Conservation (phyloP, 2,888 invertebrate species). For the Limnephilus lunatus region DNA sequence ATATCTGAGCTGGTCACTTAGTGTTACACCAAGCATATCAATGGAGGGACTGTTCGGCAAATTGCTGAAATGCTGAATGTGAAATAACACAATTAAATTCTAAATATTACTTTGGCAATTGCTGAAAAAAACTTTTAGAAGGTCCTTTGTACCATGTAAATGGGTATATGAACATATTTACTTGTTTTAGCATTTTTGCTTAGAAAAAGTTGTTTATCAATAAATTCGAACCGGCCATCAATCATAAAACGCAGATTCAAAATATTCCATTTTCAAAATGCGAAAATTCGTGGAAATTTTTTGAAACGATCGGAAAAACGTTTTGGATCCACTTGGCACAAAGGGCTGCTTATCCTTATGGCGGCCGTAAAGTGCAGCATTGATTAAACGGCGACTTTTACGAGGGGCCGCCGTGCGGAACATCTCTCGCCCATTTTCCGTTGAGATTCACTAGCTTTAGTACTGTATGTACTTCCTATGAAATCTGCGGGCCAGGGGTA, state of each 20-base stretch:
- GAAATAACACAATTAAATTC: too few species aligned
- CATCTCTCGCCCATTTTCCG: not conserved
- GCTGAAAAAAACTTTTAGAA: not conserved
- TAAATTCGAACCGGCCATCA: not conserved
- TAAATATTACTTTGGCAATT: not conserved
- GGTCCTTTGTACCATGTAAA: not conserved
- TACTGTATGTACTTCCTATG: not conserved
- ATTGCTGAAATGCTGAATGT: too few species aligned
- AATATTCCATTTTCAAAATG: not conserved
- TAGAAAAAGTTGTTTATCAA: not conserved
- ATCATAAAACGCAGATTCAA: not conserved
- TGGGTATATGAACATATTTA: too few species aligned
- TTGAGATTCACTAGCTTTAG: not conserved
- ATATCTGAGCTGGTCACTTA: too few species aligned
- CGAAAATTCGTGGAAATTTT: not conserved
- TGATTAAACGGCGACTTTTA: conserved; percentile 2
- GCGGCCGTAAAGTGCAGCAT: not conserved
- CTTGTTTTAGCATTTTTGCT: not conserved
- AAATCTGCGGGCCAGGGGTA: not conserved
- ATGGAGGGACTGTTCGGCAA: too few species aligned
- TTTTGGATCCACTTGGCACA: not conserved
- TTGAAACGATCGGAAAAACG: not conserved
- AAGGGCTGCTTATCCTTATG: not conserved
- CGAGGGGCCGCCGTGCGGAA: not conserved
- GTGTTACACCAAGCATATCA: too few species aligned